Base-by-base conservation (phyloP, 2,113 vertebrate genomes). In the Maccullochella peelii region DNA sequence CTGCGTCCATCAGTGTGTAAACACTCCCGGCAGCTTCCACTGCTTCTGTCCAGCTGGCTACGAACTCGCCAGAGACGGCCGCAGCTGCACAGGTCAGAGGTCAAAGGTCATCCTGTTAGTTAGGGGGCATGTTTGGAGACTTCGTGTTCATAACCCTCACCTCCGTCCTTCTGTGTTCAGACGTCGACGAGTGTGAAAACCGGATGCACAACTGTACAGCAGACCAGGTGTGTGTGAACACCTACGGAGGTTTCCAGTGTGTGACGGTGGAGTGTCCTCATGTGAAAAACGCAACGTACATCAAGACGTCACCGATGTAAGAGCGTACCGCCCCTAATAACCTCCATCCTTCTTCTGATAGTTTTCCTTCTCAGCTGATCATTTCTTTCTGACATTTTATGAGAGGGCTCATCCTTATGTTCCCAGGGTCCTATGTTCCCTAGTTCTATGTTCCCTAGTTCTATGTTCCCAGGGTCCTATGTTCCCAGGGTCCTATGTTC, bases 271-370 rank as follows among this genome's bases (percentile, higher is more conserved):
- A 94, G 87, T 98, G 96, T 59, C 97, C 96, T 27, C 91, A 21
- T 0, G 59, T 94, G 0, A 91, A 89, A 6, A 97, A 98, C 77
- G 95, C 95, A 69, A 96, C 95, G 11, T 98, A 97, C 0, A 86
- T 97, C 88, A 97, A 96, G 94, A 97, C 96, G 0, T 97, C 97
- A 0, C 47, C 93, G 1, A 94, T 95, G 97, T 97, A 92, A 97
- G 96, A 54, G 42, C 44, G 15, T 4, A 10, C 52, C 8, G 21
- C 1, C n/a, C 57, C 20, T 15, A 61, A 18, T 6, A 30, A 49
- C 16, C 9, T 57, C 54, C 15, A 11, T 16, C 25, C 5, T 10
- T 7, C 55, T 58, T 12, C 11, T 11, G 21, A 10, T 2, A n/a
- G 52, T 23, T n/a, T 25, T 7, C 25, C 44, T 3, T 16, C 14